Evolutionary conservation across 2,113 vertebrate species (phyloP).

Genomic region (Miniopterus natalensis): DNA sequence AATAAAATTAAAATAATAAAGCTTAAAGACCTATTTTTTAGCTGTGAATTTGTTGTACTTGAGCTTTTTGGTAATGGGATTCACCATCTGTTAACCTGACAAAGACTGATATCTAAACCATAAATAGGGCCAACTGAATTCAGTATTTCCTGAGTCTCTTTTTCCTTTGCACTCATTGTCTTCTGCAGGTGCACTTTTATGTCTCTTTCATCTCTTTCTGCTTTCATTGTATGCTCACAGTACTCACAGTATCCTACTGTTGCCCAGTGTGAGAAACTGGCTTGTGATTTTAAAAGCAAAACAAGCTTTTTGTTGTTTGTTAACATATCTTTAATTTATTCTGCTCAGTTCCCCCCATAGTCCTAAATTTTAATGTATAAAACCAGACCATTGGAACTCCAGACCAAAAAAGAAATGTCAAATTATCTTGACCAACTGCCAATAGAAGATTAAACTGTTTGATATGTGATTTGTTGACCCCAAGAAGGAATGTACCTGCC

Average conservation of each 20-base stretch:
- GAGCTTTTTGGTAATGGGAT: conserved; percentile 7
- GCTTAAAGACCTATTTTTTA: not conserved
- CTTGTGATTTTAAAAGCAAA: conserved; percentile 60
- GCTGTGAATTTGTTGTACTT: conserved; percentile 41
- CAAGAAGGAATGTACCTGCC: not conserved
- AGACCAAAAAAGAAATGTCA: conserved; percentile 24
- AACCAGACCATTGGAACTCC: conserved; percentile 43
- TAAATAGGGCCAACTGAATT: conserved; percentile 12
- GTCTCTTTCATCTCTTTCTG: conserved; percentile 51
- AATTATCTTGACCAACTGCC: conserved; percentile 38
- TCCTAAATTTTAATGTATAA: conserved; percentile 52
- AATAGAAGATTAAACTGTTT: conserved; percentile 54
- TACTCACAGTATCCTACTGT: conserved; percentile 71
- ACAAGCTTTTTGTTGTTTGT: conserved; percentile 72
- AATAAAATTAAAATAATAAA: conserved; percentile 36
- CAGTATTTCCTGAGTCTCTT: not conserved
- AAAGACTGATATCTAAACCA: conserved; percentile 39
- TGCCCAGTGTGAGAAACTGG: conserved; percentile 73
- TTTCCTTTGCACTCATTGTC: conserved; percentile 45
- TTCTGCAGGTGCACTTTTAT: conserved; percentile 50
- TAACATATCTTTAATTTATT: conserved; percentile 61
- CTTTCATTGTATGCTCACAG: conserved; percentile 38
- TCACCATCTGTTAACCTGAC: conserved; percentile 53
- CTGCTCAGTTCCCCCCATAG: conserved; percentile 10
- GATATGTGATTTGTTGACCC: not conserved